phyloP scores from a whole-genome alignment of 2,888 invertebrate species.

The Plagodis dolabraria region DNA sequence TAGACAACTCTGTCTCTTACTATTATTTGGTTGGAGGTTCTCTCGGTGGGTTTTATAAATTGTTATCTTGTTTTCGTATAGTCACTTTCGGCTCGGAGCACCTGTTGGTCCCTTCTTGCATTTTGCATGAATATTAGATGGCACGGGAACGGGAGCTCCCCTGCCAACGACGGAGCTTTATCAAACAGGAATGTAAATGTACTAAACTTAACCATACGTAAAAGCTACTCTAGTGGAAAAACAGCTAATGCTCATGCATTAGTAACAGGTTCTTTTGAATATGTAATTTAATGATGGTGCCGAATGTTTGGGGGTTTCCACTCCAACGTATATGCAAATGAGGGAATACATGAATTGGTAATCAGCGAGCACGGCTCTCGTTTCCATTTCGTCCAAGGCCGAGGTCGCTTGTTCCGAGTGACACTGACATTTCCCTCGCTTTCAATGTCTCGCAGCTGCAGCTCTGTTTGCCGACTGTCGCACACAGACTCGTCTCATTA shows the following conservation, averaged over 20 bases:
- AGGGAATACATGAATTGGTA: slow-evolving; percentile 24
- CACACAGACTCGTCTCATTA: slow-evolving; percentile 9
- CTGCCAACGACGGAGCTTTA: background rate
- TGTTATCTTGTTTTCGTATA: background rate
- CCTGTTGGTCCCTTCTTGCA: slow-evolving; percentile 16
- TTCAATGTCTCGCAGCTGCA: background rate
- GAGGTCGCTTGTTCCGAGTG: background rate
- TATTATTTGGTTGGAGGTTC: no score
- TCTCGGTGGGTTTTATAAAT: slow-evolving; percentile 10
- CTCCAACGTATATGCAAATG: slow-evolving; percentile 30
- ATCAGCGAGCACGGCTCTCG: slow-evolving; percentile 12
- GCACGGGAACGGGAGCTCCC: slow-evolving; percentile 4
- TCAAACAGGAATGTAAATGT: background rate
- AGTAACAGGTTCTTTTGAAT: slow-evolving; percentile 20
- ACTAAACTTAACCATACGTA: no score
- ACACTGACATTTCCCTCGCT: slow-evolving; percentile 14
- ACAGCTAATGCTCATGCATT: slow-evolving; percentile 13
- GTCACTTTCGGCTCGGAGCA: slow-evolving; percentile 5
- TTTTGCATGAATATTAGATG: slow-evolving; percentile 17
- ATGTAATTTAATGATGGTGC: slow-evolving; percentile 20
- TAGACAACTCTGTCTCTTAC: no score
- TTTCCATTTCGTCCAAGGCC: slow-evolving; percentile 30
- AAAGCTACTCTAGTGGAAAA: background rate
- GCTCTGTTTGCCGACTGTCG: slow-evolving; percentile 4
- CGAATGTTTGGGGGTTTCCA: slow-evolving; percentile 21